Evolutionary conservation across 2,797 vertebrate species (phyloP), one percentile per base, ranked within the genome.

Genomic region (Lemur catta): DNA sequence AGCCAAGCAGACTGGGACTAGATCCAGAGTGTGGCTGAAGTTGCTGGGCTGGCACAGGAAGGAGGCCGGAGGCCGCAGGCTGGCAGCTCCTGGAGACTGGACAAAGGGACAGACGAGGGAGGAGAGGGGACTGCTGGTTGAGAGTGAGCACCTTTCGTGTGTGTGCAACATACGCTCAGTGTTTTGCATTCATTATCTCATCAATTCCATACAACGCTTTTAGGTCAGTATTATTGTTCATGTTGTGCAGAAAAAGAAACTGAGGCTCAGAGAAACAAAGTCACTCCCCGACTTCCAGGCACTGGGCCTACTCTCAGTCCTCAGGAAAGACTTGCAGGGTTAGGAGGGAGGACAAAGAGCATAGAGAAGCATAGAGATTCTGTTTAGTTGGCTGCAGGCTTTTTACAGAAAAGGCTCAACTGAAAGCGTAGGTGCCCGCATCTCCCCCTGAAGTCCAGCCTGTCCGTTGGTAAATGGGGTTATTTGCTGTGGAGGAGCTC

Each of bases 11-110:
- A 72, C 93, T 86, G 96, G 97, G 96, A 84, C 75, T 0, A 0
- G 59, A 81, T 97, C 97, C 97, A 98, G 92, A 50, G 9, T 61
- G 6, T 96, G 94, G 95, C 88, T 72, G 35, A 94, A 84, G 94
- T 72, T 89, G 79, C 86, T 8, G 78, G 75, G 94, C 82, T 41
- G 61, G 48, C 26, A 18, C 78, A 18, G 52, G 24, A 79, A 84
- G 92, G 74, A 89, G 78, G 84, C 90, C 11, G 41, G 69, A 89
- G 78, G 84, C 90, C 11, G 48, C 65, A 76, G 72, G 57, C 52
- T 30, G 84, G 80, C 46, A 41, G 63, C 46, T 74, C 33, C 93
- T 22, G 18, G 52, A 67, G 43, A 41, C 90, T 30, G 41, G 75
- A 76, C 78, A 61, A 59, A 86, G 57, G 65, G 10, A 41, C 1